Evolutionary conservation across 2,113 vertebrate genomes (phyloP).

Genomic region (Glaucomys volans): DNA sequence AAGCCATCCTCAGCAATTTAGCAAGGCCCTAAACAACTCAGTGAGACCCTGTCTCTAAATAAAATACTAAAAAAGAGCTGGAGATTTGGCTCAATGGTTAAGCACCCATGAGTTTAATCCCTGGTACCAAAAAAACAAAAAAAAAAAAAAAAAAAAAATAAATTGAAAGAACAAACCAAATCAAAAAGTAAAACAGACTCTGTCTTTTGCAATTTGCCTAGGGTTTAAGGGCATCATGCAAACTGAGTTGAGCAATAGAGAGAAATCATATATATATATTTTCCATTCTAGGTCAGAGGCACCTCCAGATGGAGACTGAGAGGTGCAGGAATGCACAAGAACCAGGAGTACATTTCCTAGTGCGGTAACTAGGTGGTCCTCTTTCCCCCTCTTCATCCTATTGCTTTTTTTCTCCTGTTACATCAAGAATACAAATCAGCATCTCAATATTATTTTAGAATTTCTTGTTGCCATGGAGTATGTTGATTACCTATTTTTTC

Average conservation of each 20-base stretch:
- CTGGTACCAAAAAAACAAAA: too few species aligned
- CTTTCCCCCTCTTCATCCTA: neutral
- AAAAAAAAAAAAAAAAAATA: too few species aligned
- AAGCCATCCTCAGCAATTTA: too few species aligned
- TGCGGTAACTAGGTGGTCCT: neutral
- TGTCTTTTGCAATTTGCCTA: neutral
- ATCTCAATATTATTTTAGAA: slow-evolving; percentile 65
- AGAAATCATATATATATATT: neutral
- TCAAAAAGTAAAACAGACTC: neutral
- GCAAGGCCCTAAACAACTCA: too few species aligned
- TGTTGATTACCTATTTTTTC: slow-evolving; percentile 47
- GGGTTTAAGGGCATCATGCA: neutral
- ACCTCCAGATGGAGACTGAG: neutral
- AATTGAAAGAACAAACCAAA: neutral
- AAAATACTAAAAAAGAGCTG: too few species aligned
- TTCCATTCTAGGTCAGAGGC: neutral
- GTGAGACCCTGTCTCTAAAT: too few species aligned
- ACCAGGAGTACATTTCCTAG: neutral
- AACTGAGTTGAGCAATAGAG: neutral
- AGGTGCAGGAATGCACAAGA: neutral
- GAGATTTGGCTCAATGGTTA: too few species aligned
- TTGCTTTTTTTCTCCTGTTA: neutral
- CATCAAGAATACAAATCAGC: neutral
- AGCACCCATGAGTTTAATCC: too few species aligned
- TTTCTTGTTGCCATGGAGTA: slow-evolving; percentile 68